Evolutionary conservation across 2,888 invertebrate genomes (phyloP).

Genomic region (Melitaea athalia): DNA sequence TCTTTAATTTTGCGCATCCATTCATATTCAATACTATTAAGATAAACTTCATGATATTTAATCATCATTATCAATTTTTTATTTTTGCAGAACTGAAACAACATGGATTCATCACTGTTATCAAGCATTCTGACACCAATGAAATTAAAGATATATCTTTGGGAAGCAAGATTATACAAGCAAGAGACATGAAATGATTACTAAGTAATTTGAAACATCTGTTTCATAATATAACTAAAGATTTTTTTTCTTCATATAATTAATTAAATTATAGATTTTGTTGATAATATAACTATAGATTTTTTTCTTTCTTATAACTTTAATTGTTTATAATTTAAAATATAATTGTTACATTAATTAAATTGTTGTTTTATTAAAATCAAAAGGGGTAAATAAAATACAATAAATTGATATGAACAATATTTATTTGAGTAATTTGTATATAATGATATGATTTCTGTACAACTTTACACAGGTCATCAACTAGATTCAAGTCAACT

Average conservation of each 20-base stretch:
- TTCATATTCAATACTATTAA: too few relatives aligned
- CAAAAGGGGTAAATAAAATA: slow-evolving; percentile 34
- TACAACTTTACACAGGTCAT: slow-evolving; percentile 78
- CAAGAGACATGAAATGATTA: slow-evolving; percentile 1
- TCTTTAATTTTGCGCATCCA: too few relatives aligned
- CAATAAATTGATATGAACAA: slow-evolving; percentile 72
- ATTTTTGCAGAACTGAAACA: slow-evolving; percentile 65
- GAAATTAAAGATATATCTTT: slow-evolving; percentile 58
- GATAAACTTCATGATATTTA: not conserved
- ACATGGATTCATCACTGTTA: slow-evolving; percentile 58
- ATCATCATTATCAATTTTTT: slow-evolving; percentile 20
- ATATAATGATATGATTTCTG: slow-evolving; percentile 81
- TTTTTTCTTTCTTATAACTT: not conserved
- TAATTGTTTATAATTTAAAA: not conserved
- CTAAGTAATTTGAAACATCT: slow-evolving; percentile 8
- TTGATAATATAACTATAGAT: too few relatives aligned
- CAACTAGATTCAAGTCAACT: slow-evolving; percentile 80
- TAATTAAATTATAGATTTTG: not conserved
- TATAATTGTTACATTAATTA: not conserved
- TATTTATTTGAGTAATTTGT: slow-evolving; percentile 81
- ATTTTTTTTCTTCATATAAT: not conserved
- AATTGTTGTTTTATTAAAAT: not conserved
- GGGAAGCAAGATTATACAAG: slow-evolving; percentile 48
- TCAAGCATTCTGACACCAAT: slow-evolving; percentile 55
- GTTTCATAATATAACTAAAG: not conserved